Conservation (phyloP, 2,113 vertebrate species). For the Ursus arctos region DNA sequence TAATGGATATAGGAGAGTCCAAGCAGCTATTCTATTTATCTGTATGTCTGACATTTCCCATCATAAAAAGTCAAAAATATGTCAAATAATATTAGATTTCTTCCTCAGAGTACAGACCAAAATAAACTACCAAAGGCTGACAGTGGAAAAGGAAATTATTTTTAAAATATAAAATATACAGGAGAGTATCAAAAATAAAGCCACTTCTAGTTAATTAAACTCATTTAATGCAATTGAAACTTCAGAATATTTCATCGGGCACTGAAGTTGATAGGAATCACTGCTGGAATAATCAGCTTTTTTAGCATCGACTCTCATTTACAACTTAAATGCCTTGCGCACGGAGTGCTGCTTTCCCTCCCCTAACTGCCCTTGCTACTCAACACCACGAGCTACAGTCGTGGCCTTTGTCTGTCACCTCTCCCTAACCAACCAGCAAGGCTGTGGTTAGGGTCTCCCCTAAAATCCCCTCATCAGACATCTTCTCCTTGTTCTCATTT, state of each 20-base stretch:
- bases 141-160: background rate
- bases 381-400: background rate
- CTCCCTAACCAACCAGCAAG: background rate
- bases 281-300: background rate
- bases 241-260: background rate
- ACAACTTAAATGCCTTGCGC: background rate
- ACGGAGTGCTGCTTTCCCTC: background rate
- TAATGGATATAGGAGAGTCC: background rate
- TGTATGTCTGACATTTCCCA: background rate
- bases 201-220: background rate
- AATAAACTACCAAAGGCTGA: background rate
- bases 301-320: background rate
- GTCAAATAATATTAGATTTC: background rate
- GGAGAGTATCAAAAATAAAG: background rate
- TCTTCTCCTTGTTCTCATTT: background rate
- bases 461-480: background rate
- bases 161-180: background rate
- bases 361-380: no score
- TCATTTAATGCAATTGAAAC: background rate
- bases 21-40: background rate
- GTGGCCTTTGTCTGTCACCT: background rate
- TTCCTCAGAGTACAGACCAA: background rate
- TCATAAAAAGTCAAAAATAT: background rate
- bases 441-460: background rate
- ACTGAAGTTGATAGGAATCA: background rate